Base-by-base conservation (phyloP, 2,888 invertebrate genomes). In the Volucella inflata region DNA sequence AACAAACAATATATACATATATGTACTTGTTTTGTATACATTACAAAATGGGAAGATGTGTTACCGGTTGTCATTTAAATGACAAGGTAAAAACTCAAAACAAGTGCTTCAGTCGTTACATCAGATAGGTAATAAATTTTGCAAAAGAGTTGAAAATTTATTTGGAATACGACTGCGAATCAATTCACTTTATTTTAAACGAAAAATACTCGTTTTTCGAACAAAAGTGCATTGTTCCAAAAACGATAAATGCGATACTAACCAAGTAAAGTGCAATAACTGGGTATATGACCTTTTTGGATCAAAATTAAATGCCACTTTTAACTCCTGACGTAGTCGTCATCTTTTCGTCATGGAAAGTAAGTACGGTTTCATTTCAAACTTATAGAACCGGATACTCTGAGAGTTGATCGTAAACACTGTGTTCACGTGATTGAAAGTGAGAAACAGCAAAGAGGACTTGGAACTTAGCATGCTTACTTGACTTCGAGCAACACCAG, bases 341-440 rank as follows among this genome's bases (percentile, higher is more conserved):
- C 30, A 30, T 16, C 10, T 38, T 57, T 38, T 14, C 38, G 38
- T 57, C 57, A 40, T 10, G 38, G 57, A 57, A 57, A 57, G 16
- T 38, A 16, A 57, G 11, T 38, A 16, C 30, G 1, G 9, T 55
- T 16, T 38, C 12, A 57, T 57, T 57, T 57, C 16, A 9, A 16
- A 9, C 11, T 53, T n/a, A 14, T 53, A 53, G n/a, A 53, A 55
- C 55, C 36, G 38, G 55, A 12, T 38, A n/a, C 8, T 36, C 11
- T 9, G 21, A n/a, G 2, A 21, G 30, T 2, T 53, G 3, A 50
- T 9, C 17, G 48, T 48, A 16, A 8, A 11, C 12, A 30, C 21
- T n/a, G n/a, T 8, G n/a, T 53, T 36, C 36, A 8, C n/a, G 21
- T 2, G 8, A 12, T 55, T 55, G 30, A 30, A 30, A 6, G 6